Evolutionary conservation across 2,888 invertebrate genomes (phyloP).

Genomic region (Scaptomyza polygonia): DNA sequence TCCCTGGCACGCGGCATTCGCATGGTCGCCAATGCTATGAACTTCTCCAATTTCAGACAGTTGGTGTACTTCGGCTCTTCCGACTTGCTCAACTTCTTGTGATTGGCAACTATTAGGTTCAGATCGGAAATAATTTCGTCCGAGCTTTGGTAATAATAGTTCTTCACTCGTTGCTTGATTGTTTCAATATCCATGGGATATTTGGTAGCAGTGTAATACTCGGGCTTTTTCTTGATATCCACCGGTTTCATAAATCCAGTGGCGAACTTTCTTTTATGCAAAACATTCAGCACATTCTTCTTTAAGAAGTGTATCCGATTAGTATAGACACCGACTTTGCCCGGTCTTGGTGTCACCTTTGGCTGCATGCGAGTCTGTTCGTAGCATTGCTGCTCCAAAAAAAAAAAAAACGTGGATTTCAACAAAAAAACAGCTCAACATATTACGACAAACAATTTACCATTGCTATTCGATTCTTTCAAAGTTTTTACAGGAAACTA

Average conservation of each 20-base stretch:
- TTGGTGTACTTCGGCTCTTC: slow-evolving; percentile 26
- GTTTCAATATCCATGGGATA: slow-evolving; percentile 50
- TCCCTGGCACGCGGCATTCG: background rate
- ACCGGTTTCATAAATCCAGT: slow-evolving; percentile 48
- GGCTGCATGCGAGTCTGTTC: too few relatives aligned
- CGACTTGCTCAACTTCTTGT: too few relatives aligned
- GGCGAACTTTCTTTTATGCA: slow-evolving; percentile 41
- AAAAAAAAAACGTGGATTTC: too few relatives aligned
- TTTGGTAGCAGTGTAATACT: slow-evolving; percentile 28
- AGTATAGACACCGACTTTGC: slow-evolving; percentile 24
- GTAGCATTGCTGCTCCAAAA: too few relatives aligned
- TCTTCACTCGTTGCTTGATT: slow-evolving; percentile 36
- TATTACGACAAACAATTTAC: too few relatives aligned
- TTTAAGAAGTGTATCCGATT: slow-evolving; percentile 46
- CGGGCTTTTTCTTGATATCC: slow-evolving; percentile 26
- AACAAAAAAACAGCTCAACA: too few relatives aligned
- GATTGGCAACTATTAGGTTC: slow-evolving; percentile 33
- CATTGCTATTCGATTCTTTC: too few relatives aligned
- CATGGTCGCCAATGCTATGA: background rate
- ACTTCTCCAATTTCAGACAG: slow-evolving; percentile 34
- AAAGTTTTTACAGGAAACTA: too few relatives aligned
- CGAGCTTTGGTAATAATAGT: too few relatives aligned
- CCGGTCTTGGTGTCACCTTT: too few relatives aligned
- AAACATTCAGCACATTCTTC: slow-evolving; percentile 41
- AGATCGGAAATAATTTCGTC: slow-evolving; percentile 30